Evolutionary conservation across 2,888 invertebrate species (phyloP).

Genomic region (Ischnus inquisitorius): DNA sequence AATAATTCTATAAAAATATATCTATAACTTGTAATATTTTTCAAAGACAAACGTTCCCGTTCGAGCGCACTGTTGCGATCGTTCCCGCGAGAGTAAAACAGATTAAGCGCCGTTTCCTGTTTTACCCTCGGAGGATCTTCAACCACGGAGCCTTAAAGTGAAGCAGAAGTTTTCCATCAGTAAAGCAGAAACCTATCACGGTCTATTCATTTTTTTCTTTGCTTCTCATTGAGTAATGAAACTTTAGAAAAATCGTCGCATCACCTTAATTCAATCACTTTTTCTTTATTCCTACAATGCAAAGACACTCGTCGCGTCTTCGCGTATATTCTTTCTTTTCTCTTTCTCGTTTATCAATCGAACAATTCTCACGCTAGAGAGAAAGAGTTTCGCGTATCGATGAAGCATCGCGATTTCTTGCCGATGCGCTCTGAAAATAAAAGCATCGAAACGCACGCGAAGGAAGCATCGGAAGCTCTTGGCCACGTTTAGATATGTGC

Average conservation of each 20-base stretch:
- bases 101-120: neutral
- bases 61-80: neutral
- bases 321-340: conserved; percentile 31
- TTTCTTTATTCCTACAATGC: conserved; percentile 32
- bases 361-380: conserved; percentile 43
- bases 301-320: neutral
- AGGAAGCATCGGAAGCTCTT: conserved; percentile 61
- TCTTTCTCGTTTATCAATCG: conserved; percentile 22
- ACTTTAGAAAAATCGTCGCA: neutral
- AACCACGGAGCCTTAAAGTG: too few relatives aligned
- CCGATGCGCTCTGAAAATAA: conserved; percentile 22
- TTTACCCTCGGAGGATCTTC: conserved; percentile 1
- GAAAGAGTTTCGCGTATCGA: conserved; percentile 58
- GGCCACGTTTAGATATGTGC: conserved; percentile 47
- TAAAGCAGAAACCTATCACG: conserved; percentile 2
- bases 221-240: too few relatives aligned
- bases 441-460: conserved; percentile 34
- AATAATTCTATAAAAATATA: conserved; percentile 78
- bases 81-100: neutral
- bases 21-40: conserved; percentile 72
- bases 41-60: conserved; percentile 69
- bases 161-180: conserved; percentile 52
- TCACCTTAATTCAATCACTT: conserved; percentile 29
- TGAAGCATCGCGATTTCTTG: conserved; percentile 53
- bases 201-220: neutral